Conservation (phyloP, 1,140 invertebrate genomes). For the Lepidurus arcticus region DNA sequence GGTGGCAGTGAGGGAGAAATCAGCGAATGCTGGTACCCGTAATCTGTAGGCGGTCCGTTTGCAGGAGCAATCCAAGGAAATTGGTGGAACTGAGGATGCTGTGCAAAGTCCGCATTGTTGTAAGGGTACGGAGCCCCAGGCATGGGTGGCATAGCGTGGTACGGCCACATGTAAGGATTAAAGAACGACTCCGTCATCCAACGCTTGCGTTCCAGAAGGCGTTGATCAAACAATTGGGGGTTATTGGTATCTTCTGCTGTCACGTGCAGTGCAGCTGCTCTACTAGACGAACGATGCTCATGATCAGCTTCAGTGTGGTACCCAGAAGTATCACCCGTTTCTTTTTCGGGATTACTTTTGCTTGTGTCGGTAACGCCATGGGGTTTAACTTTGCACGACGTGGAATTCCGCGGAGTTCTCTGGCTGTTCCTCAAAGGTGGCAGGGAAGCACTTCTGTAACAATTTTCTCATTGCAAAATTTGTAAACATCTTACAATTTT, state of each 20-base stretch:
- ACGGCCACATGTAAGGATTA: background rate
- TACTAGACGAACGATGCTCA: background rate
- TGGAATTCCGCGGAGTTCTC: background rate
- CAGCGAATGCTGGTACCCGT: background rate
- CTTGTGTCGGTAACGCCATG: background rate
- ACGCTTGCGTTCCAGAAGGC: background rate
- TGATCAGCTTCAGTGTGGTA: conserved; percentile 26
- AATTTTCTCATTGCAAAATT: background rate
- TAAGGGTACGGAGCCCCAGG: background rate
- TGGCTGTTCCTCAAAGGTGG: background rate
- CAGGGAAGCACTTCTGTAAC: background rate
- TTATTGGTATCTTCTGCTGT: background rate
- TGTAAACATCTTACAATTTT: background rate
- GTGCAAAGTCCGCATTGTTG: background rate
- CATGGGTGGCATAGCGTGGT: conserved; percentile 1
- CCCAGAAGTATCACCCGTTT: conserved; percentile 30
- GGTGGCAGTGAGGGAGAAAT: background rate
- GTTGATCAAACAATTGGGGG: background rate
- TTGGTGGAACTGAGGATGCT: background rate
- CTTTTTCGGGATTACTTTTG: background rate
- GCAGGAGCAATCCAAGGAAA: background rate
- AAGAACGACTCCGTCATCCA: background rate
- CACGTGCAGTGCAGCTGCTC: background rate
- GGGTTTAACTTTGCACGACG: conserved; percentile 10
- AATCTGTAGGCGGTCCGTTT: background rate